phyloP scores from a whole-genome alignment of 2,113 vertebrate genomes.

The Cricetomys ansorgei region DNA sequence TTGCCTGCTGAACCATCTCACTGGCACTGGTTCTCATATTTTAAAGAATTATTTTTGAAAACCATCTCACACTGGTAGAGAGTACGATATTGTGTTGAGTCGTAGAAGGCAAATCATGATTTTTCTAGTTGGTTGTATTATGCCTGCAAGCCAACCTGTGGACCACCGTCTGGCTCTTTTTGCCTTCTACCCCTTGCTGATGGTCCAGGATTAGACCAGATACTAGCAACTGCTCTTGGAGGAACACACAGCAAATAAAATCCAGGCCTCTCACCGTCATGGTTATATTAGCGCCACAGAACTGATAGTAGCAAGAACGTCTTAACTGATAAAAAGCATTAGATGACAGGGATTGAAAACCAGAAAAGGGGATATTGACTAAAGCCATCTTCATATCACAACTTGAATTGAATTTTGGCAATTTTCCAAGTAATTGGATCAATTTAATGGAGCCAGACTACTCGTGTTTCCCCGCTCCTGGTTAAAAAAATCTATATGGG shows the following conservation, averaged over 20 bases:
- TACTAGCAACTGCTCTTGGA: background rate
- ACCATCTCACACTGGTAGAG: background rate
- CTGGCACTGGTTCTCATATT: background rate
- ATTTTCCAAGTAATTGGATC: constrained; percentile 48
- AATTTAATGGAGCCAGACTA: background rate
- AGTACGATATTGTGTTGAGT: background rate
- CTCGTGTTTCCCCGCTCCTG: too few relatives aligned
- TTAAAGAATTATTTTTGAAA: background rate
- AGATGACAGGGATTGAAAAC: background rate
- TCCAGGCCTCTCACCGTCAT: background rate
- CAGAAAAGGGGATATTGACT: background rate
- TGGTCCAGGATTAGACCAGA: background rate
- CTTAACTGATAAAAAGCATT: constrained; percentile 27
- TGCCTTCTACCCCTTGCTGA: background rate
- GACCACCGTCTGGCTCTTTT: background rate
- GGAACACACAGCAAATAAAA: background rate
- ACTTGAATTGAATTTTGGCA: constrained; percentile 26
- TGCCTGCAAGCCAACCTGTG: background rate
- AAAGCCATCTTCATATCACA: background rate
- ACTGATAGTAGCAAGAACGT: background rate
- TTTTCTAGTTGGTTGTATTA: background rate
- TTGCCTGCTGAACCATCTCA: background rate
- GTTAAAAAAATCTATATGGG: background rate
- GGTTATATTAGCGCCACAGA: background rate
- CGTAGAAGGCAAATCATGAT: background rate